phyloP scores from a whole-genome alignment of 2,888 invertebrate genomes.

The Ecdyonurus torrentis region DNA sequence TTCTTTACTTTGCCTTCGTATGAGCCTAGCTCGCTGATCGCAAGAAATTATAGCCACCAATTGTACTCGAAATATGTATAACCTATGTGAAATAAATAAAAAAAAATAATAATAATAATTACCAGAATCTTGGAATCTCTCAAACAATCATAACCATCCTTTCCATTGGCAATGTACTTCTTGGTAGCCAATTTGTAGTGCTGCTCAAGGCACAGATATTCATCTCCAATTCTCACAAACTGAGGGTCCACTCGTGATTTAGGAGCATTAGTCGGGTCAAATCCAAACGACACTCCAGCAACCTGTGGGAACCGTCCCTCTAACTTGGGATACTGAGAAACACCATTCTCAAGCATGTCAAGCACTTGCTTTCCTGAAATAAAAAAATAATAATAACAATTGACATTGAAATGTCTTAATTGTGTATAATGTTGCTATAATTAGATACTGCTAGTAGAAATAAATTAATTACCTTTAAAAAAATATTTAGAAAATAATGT shows the following conservation, averaged over 20 bases:
- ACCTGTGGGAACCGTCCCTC: slow-evolving; percentile 83
- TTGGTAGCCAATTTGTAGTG: slow-evolving; percentile 65
- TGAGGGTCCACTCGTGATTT: slow-evolving; percentile 51
- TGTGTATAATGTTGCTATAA: too few relatives aligned
- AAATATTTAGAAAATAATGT: too few relatives aligned
- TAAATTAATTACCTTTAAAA: too few relatives aligned
- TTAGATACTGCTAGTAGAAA: too few relatives aligned
- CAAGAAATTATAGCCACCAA: too few relatives aligned
- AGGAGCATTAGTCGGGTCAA: slow-evolving; percentile 49
- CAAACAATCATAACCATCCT: slow-evolving; percentile 73
- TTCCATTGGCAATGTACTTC: slow-evolving; percentile 60
- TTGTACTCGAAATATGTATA: too few relatives aligned
- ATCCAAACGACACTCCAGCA: slow-evolving; percentile 59
- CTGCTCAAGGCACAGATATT: slow-evolving; percentile 54
- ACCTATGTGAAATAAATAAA: too few relatives aligned
- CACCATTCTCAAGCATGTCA: slow-evolving; percentile 65
- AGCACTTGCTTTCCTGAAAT: slow-evolving; percentile 42
- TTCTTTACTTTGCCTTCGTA: too few relatives aligned
- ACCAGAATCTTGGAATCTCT: slow-evolving; percentile 57
- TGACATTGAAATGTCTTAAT: background rate
- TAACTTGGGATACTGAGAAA: slow-evolving; percentile 67
- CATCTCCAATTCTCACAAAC: slow-evolving; percentile 68
- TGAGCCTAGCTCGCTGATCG: too few relatives aligned
- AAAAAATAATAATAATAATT: too few relatives aligned
- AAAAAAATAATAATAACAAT: slow-evolving; percentile 5